phyloP scores from a whole-genome alignment of 1,140 invertebrate species.

The Solen grandis region DNA sequence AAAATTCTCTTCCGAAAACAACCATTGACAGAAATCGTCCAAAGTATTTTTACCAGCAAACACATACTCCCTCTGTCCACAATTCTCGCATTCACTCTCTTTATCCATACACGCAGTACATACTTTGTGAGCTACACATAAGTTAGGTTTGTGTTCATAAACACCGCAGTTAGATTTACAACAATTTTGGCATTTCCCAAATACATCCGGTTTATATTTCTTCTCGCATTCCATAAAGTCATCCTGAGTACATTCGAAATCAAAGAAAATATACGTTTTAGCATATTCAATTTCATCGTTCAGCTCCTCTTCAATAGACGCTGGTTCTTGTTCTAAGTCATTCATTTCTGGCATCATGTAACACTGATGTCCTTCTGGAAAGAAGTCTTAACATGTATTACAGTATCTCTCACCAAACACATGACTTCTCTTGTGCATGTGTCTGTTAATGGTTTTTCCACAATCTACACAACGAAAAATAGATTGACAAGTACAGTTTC shows the following conservation, averaged over 20 bases:
- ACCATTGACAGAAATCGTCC: background rate
- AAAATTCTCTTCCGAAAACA: slow-evolving; percentile 17
- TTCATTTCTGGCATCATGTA: slow-evolving; percentile 24
- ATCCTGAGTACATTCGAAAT: slow-evolving; percentile 29
- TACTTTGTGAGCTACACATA: slow-evolving; percentile 16
- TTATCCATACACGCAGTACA: slow-evolving; percentile 1
- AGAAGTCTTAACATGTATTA: slow-evolving; percentile 19
- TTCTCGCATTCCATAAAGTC: background rate
- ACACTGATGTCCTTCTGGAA: background rate
- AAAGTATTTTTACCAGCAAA: background rate
- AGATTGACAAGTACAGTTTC: slow-evolving; percentile 1
- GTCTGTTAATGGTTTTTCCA: slow-evolving; percentile 1
- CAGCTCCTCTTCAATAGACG: background rate
- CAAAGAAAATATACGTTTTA: slow-evolving; percentile 9
- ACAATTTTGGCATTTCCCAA: slow-evolving; percentile 12
- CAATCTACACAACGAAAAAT: slow-evolving; percentile 16
- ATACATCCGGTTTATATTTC: background rate
- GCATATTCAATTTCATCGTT: background rate
- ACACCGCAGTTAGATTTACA: background rate
- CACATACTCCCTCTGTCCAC: background rate
- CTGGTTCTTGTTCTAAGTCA: background rate
- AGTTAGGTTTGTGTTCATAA: slow-evolving; percentile 2
- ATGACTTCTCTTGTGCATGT: background rate
- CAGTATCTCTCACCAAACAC: slow-evolving; percentile 16
- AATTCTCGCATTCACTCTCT: background rate